These are phyloP conservation scores for Eurosta solidaginis DNA, from an alignment of 1,140 invertebrate genomes.

Conservation along the genomic window DNA sequence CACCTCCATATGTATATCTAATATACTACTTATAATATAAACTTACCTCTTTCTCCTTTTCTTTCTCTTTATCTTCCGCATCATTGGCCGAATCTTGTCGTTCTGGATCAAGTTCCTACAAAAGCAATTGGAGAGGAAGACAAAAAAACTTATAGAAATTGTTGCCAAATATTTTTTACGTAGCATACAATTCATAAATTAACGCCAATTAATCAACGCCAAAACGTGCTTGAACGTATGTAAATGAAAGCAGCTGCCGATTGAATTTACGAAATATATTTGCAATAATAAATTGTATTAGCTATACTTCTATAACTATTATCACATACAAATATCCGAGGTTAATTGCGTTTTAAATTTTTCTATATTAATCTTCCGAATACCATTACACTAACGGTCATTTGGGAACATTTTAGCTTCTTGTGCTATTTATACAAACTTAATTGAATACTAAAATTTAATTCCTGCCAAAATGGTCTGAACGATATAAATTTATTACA, in stretches of 20 bases:
- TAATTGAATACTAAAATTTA: too few species aligned
- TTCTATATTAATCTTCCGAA: too few species aligned
- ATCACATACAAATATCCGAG: too few species aligned
- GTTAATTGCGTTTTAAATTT: too few species aligned
- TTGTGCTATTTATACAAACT: too few species aligned
- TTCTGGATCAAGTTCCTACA: slow-evolving; percentile 64
- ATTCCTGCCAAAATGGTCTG: too few species aligned
- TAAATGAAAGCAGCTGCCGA: not conserved
- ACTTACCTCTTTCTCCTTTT: slow-evolving; percentile 52
- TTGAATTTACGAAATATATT: slow-evolving; percentile 7
- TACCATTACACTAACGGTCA: too few species aligned
- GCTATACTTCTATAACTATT: too few species aligned
- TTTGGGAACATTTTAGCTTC: too few species aligned
- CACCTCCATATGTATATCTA: not conserved
- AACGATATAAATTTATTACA: too few species aligned
- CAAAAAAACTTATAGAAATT: not conserved
- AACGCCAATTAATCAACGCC: slow-evolving; percentile 1
- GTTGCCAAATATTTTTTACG: not conserved
- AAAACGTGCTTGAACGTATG: not conserved
- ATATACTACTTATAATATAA: not conserved
- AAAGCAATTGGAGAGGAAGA: slow-evolving; percentile 35
- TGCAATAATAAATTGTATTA: not conserved
- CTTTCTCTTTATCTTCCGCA: slow-evolving; percentile 62
- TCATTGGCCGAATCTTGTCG: slow-evolving; percentile 63
- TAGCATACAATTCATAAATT: not conserved